Conservation (phyloP, 2,888 invertebrate genomes). For the Julus scandinavius region DNA sequence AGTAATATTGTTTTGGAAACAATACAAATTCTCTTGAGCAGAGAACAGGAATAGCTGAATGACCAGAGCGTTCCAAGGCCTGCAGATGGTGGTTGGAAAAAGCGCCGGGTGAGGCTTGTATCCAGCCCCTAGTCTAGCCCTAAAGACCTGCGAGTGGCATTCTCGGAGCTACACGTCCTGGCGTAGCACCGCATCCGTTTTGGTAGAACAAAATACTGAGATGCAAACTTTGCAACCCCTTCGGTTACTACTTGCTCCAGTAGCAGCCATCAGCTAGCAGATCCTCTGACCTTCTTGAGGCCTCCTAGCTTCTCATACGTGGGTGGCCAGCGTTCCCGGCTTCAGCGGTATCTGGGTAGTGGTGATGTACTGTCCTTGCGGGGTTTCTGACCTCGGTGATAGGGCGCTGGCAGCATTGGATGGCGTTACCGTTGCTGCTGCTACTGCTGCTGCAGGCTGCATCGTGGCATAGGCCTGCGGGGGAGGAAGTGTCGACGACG, state of each 20-base stretch:
- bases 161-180: not conserved
- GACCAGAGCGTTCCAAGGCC: not conserved
- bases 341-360: constrained; percentile 71
- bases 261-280: not conserved
- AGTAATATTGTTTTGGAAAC: no score
- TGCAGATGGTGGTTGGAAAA: not conserved
- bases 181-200: constrained; percentile 34
- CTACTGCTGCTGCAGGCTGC: constrained; percentile 61
- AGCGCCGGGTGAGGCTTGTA: not conserved
- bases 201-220: constrained; percentile 46
- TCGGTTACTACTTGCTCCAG: not conserved
- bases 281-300: constrained; percentile 7
- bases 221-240: constrained; percentile 42
- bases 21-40: not conserved
- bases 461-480: constrained; percentile 60
- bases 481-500: constrained; percentile 70
- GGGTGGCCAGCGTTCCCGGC: constrained; percentile 75
- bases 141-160: constrained; percentile 6
- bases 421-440: constrained; percentile 58
- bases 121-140: not conserved
- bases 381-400: constrained; percentile 61
- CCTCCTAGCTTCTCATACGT: constrained; percentile 69
- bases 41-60: not conserved
- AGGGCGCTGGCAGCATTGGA: constrained; percentile 58
- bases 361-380: constrained; percentile 70